Base-by-base conservation (phyloP, 2,113 vertebrate genomes). In the Hylia prasina region DNA sequence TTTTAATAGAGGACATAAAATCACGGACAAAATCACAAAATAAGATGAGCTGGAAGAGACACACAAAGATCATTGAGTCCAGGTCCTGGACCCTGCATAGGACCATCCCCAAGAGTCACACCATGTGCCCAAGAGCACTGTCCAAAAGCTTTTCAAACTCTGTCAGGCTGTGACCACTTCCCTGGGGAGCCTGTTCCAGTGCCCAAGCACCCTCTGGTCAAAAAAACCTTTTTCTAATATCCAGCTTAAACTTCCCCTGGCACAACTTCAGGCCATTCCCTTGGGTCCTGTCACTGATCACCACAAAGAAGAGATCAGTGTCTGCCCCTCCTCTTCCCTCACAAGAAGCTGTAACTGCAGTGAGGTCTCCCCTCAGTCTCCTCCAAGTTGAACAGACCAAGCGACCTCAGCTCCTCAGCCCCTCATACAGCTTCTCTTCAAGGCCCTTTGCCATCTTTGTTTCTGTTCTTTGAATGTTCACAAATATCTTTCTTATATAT, bases 281-380 rank as follows among this genome's bases (percentile, higher is more conserved):
- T 42, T 1, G 0, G 6, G 27, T 68, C 6, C 11, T 37, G 37
- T 6, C 37, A 6, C 3, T 3, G 44, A 1, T 58, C 31, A 58
- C 8, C 17, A 58, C 17, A 76, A 35, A 85, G 6, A 2, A 31
- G 2, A 44, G 31, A 44, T 37, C 31, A 58, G 11, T 6, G 21
- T 0, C 22, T 68, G 31, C 6, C 21, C 14, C 27, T 58, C 13
- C 11, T 31, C 51, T 14, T 42, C 4, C 31, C 53, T 51, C 44
- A 37, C 0, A 0, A 18, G 31, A 44, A 68, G 21, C 0, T 68
- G 35, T 22, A 51, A 68, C 45, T 19, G 53, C 53, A 44, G 0
- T 37, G 72, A 37, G 37, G 9, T 58, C 21, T 58, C 44, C 44
- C 31, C 11, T 50, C 61, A 31, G 51, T 33, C 21, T 76, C 30